phyloP scores from a whole-genome alignment of 2,888 invertebrate species.

The Lottia gigantea region DNA sequence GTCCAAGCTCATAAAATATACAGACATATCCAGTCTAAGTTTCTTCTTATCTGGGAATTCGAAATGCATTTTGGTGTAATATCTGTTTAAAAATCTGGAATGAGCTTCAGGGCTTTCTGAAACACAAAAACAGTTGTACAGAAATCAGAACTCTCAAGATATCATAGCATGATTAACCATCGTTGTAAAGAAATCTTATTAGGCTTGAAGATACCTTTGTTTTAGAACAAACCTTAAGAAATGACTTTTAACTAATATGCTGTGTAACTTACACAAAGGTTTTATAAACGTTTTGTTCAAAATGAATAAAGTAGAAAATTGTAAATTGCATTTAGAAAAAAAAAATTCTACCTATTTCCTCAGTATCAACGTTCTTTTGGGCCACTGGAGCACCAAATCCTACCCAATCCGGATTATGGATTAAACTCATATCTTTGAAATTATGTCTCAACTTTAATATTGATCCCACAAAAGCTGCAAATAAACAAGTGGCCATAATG shows the following conservation, averaged over 20 bases:
- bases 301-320: background rate
- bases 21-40: background rate
- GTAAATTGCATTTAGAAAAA: background rate
- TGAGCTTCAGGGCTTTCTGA: conserved; percentile 10
- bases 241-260: too few relatives aligned
- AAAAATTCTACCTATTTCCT: background rate
- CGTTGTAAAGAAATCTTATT: too few relatives aligned
- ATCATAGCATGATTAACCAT: too few relatives aligned
- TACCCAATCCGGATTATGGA: conserved; percentile 12
- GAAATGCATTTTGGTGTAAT: conserved; percentile 11
- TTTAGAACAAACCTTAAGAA: too few relatives aligned
- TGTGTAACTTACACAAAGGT: too few relatives aligned
- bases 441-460: conserved; percentile 14
- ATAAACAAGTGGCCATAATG: too few relatives aligned
- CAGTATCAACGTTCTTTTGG: background rate
- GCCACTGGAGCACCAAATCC: conserved; percentile 14
- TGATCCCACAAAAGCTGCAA: conserved; percentile 16
- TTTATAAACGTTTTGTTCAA: too few relatives aligned
- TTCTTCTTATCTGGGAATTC: background rate
- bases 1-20: conserved; percentile 6
- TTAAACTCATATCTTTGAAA: conserved; percentile 12
- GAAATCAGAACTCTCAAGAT: too few relatives aligned
- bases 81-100: conserved; percentile 12
- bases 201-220: too few relatives aligned
- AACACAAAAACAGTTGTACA: background rate